phyloP scores from a whole-genome alignment of 2,113 vertebrate species.

The Pristiophorus japonicus region DNA sequence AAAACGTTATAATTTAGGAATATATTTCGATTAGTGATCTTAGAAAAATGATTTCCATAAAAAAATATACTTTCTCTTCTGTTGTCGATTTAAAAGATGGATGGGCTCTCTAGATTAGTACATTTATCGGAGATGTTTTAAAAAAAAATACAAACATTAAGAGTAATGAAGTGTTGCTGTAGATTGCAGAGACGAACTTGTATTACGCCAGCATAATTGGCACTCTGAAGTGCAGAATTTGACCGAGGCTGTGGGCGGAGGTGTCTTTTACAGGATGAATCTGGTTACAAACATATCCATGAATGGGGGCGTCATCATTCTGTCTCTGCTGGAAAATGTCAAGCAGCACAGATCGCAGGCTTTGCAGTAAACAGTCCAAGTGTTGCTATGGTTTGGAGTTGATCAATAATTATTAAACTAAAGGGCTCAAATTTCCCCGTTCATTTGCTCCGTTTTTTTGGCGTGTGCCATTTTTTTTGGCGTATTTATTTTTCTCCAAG shows the following conservation, averaged over 20 bases:
- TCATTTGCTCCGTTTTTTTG: too few relatives aligned
- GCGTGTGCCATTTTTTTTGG: too few relatives aligned
- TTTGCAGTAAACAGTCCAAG: slow-evolving; percentile 31
- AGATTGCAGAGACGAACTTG: background rate
- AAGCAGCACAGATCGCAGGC: background rate
- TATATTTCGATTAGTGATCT: background rate
- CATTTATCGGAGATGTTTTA: background rate
- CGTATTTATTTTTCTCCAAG: too few relatives aligned
- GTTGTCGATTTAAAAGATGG: background rate
- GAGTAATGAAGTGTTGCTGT: background rate
- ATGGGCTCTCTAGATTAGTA: background rate
- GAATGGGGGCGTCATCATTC: slow-evolving; percentile 43
- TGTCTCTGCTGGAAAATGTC: slow-evolving; percentile 40
- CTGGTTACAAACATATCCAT: slow-evolving; percentile 44
- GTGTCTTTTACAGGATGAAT: slow-evolving; percentile 48
- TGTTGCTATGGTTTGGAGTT: background rate
- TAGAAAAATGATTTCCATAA: background rate
- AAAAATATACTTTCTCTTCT: background rate
- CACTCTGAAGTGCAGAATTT: slow-evolving; percentile 46
- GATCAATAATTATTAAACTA: background rate
- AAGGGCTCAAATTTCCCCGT: too few relatives aligned
- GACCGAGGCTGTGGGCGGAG: slow-evolving; percentile 44
- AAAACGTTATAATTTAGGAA: background rate
- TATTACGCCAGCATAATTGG: slow-evolving; percentile 39
- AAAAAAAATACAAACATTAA: background rate